A percentile compares a stretch with the other conserved stretches of the same genome.
These are phyloP conservation scores for Yponomeuta cagnagella DNA, from an alignment of 2,888 invertebrate genomes.

Conservation along the genomic window DNA sequence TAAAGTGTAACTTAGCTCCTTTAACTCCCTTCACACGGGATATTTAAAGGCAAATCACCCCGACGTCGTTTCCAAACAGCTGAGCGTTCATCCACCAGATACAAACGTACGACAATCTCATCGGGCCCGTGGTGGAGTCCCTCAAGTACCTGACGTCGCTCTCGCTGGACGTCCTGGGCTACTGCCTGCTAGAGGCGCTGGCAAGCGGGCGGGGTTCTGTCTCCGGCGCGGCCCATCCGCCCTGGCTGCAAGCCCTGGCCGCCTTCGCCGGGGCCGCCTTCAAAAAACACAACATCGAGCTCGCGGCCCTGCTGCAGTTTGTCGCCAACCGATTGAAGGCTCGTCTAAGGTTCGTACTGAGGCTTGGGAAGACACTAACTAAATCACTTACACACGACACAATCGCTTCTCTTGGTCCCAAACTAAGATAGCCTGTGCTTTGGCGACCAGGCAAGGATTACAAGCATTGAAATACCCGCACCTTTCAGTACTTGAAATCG, in stretches of 20 bases:
- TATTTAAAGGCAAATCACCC: too few species aligned
- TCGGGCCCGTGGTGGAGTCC: slow-evolving; percentile 97
- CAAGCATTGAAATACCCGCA: too few species aligned
- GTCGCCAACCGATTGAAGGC: slow-evolving; percentile 97
- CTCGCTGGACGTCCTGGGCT: slow-evolving; percentile 97
- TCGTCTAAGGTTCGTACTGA: slow-evolving; percentile 85
- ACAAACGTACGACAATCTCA: slow-evolving; percentile 95
- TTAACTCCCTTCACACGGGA: too few species aligned
- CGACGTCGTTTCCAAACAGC: too few species aligned
- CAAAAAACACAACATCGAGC: slow-evolving; percentile 97
- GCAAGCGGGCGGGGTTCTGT: slow-evolving; percentile 60
- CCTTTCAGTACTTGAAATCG: too few species aligned
- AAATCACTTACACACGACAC: too few species aligned
- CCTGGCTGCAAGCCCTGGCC: slow-evolving; percentile 95
- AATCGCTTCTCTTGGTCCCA: too few species aligned
- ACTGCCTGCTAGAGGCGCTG: slow-evolving; percentile 95
- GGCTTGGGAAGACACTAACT: neutral
- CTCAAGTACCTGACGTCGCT: slow-evolving; percentile 96
- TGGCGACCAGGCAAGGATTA: too few species aligned
- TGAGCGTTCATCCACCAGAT: slow-evolving; percentile 73
- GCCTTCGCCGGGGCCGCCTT: slow-evolving; percentile 97
- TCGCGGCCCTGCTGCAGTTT: slow-evolving; percentile 96
- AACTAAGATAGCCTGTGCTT: too few species aligned
- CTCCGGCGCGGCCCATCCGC: slow-evolving; percentile 90
- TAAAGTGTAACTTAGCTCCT: too few species aligned